These are phyloP conservation scores for Eupithecia dodoneata DNA, from an alignment of 2,888 invertebrate genomes.

Conservation along the genomic window DNA sequence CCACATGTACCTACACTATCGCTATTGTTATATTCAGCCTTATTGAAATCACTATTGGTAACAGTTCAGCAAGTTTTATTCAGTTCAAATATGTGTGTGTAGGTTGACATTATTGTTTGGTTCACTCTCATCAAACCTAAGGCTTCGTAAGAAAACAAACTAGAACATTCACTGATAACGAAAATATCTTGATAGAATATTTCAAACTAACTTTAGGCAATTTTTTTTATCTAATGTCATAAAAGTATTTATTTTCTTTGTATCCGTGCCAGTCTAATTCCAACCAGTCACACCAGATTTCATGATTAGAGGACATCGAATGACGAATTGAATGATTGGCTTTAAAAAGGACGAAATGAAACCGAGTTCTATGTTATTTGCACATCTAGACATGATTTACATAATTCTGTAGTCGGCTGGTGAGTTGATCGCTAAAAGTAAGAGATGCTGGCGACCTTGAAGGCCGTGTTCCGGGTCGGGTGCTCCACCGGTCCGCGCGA, in stretches of 20 bases:
- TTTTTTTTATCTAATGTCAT: background rate
- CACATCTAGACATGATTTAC: constrained; percentile 46
- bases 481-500: constrained; percentile 49
- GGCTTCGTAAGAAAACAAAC: background rate
- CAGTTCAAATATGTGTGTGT: constrained; percentile 9
- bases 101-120: background rate
- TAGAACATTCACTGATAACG: background rate
- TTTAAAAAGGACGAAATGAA: constrained; percentile 44
- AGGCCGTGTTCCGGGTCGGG: constrained; percentile 74
- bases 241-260: constrained; percentile 7
- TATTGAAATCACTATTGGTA: constrained; percentile 41
- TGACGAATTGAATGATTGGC: constrained; percentile 42
- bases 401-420: constrained; percentile 45
- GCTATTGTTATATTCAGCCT: constrained; percentile 41
- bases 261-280: constrained; percentile 19
- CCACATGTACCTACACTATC: constrained; percentile 48
- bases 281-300: constrained; percentile 32
- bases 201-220: background rate
- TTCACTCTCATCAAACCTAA: background rate
- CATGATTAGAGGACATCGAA: constrained; percentile 33
- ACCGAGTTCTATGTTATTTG: constrained; percentile 42
- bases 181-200: background rate
- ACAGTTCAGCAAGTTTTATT: constrained; percentile 28
- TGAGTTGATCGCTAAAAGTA: constrained; percentile 64
- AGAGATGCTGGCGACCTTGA: constrained; percentile 76